Evolutionary conservation across 2,113 vertebrate species (phyloP), one percentile per base, ranked within the genome.

Genomic region (Bettongia penicillata): DNA sequence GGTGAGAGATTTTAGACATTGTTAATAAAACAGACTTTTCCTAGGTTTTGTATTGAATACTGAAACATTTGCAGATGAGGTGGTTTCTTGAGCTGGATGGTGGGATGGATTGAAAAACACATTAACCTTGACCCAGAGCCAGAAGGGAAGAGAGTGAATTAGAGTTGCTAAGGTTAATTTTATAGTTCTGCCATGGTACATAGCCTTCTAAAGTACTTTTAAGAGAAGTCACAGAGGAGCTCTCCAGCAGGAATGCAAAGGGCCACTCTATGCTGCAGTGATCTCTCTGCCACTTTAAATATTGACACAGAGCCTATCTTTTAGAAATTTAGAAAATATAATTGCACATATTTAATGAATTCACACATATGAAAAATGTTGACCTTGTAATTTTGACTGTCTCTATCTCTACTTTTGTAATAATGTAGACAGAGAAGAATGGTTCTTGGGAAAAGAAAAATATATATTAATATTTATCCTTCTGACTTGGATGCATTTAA

Each of bases 1-100:
- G 98, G 99, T 99, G 91, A 98, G 98, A 90, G 26, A 43, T 89
- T 51, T 92, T 90, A 92, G 51, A 22, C 61, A 92, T 90, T 92
- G 93, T 0, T 96, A 92, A 89, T 93, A 95, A 96, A 92, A 8
- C 92, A 90, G n/a, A 19, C 52, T 93, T 24, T 94, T 94, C 61
- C 93, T 26, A 37, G 4, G 12, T 48, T 90, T 94, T 94, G 84
- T 61, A 93, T 47, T 96, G 90, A 91, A 97, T 95, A 48, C 61
- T 96, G 55, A 57, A 55, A 10, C 93, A 5, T 96, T 96, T 77
- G 89, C 93, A 96, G 94, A 93, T 31, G 8, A 26, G 93, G 43
- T 92, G 84, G 95, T 94, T 92, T 14, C 51, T 93, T 1, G 61
- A 93, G 23, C 93, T 94, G 43, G 31, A 24, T 94, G 90, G 11